Evolutionary conservation across 2,888 invertebrate genomes (phyloP).

Genomic region (Dryobota labecula): DNA sequence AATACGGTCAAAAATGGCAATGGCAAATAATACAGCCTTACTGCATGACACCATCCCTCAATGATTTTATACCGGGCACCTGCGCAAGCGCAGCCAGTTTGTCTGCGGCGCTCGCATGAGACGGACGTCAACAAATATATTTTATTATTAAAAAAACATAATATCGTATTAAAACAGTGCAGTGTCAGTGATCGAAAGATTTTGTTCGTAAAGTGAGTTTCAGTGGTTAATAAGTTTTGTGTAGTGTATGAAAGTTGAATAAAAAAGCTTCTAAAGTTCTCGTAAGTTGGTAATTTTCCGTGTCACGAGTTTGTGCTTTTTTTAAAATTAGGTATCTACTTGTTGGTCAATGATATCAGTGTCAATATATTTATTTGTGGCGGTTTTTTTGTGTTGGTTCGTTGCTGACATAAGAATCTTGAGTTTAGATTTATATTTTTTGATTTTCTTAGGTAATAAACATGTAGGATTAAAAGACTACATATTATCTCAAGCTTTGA

Average conservation of each 20-base stretch:
- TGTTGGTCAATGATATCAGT: conserved; percentile 17
- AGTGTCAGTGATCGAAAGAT: conserved; percentile 19
- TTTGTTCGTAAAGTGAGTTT: neutral
- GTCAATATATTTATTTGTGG: neutral
- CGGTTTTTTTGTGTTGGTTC: conserved; percentile 4
- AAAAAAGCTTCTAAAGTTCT: neutral
- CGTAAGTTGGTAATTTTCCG: conserved; percentile 47
- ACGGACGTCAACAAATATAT: conserved; percentile 49
- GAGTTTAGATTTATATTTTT: neutral
- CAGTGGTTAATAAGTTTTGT: conserved; percentile 25
- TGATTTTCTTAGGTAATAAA: neutral
- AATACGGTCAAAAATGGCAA: conserved; percentile 51
- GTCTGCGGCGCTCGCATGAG: conserved; percentile 64
- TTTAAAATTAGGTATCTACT: conserved; percentile 11
- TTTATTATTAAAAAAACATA: neutral
- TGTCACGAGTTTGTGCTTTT: conserved; percentile 3
- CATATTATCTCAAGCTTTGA: neutral
- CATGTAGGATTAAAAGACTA: neutral
- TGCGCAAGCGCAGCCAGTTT: conserved; percentile 75
- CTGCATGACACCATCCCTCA: conserved; percentile 78
- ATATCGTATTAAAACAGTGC: conserved; percentile 28
- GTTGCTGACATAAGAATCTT: neutral
- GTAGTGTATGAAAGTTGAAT: conserved; percentile 14
- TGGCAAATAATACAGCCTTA: conserved; percentile 47
- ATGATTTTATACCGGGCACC: conserved; percentile 78